These are phyloP conservation scores for Chaetops frenatus DNA, from an alignment of 2,113 vertebrate species.

Conservation along the genomic window DNA sequence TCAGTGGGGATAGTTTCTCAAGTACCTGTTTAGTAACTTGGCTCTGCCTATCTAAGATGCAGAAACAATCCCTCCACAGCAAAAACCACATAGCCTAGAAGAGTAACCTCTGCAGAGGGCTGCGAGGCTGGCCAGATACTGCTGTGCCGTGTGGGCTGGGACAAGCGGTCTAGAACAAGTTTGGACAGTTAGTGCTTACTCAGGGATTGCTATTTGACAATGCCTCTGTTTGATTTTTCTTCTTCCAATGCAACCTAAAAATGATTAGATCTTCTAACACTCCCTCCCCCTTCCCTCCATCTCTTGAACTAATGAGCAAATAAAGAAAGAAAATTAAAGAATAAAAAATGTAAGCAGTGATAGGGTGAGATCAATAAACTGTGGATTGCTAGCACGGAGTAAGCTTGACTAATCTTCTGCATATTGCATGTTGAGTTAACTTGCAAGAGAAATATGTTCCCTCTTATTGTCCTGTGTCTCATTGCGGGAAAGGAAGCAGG, in stretches of 20 bases:
- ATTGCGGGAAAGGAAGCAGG: slow-evolving; percentile 49
- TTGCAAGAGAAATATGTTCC: slow-evolving; percentile 69
- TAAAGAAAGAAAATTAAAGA: slow-evolving; percentile 77
- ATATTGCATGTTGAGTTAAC: slow-evolving; percentile 73
- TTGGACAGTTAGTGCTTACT: neutral
- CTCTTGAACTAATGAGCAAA: slow-evolving; percentile 68
- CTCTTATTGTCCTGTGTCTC: slow-evolving; percentile 47
- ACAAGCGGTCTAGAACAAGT: neutral
- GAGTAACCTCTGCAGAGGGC: neutral
- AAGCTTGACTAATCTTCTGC: slow-evolving; percentile 67
- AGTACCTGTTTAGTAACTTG: neutral
- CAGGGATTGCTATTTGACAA: neutral
- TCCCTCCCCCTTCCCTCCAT: neutral
- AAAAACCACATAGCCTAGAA: neutral
- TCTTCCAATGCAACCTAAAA: slow-evolving; percentile 25
- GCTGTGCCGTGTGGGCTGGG: neutral
- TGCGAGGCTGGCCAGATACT: neutral
- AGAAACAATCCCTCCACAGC: neutral
- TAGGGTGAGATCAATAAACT: slow-evolving; percentile 72
- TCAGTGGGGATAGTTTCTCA: neutral
- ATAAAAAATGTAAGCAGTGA: slow-evolving; percentile 75
- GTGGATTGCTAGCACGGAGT: slow-evolving; percentile 67
- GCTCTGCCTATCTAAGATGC: neutral
- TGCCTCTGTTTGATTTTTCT: neutral
- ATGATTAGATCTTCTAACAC: slow-evolving; percentile 1